Base-by-base conservation (phyloP, 2,113 vertebrate species). In the Oryzias curvinotus region DNA sequence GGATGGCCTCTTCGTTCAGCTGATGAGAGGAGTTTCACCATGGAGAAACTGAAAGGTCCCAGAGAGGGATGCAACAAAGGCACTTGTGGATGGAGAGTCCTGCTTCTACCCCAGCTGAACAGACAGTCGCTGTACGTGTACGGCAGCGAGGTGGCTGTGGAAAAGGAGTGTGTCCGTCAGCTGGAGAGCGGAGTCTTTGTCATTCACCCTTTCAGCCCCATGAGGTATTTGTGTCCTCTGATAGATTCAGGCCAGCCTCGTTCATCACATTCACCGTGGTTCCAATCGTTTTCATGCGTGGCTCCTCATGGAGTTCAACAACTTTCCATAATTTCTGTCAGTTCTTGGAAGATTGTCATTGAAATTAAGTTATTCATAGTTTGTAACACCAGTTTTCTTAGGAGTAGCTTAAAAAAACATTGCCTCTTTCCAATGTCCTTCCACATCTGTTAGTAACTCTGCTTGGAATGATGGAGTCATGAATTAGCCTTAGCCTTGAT, bases 181-280 rank as follows among this genome's bases (percentile, higher is more conserved):
- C 83, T 86, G 71, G 59, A 90, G 72, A 88, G 84, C 51, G 87
- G 85, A 26, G 73, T 89, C 21, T 88, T 91, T 36, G 89, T 92
- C 74, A 92, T 92, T 73, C 91, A 92, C 77, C 91, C 91, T 1
- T 93, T 92, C 86, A 93, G 90, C 73, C 67, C 78, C 64, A 85
- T 92, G 76, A 91, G 91, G 91, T 92, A 91, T 59, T 71, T 58
- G n/a, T 71, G 50, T 45, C 21, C 14, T 43, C 25, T 67, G 59
- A 83, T 67, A 75, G 68, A 74, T 63, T 66, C 52, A 71, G 73
- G 68, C 41, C 70, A 79, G 64, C 59, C 55, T 48, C 36, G 23
- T 21, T 2, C 53, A 55, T 59, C 6, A 52, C 49, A 2, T 26
- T 7, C 17, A 51, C 16, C 21, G 23, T 21, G 50, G 41, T 23